Conservation (phyloP, 2,888 invertebrate species). For the Drosophila meridionalis region DNA sequence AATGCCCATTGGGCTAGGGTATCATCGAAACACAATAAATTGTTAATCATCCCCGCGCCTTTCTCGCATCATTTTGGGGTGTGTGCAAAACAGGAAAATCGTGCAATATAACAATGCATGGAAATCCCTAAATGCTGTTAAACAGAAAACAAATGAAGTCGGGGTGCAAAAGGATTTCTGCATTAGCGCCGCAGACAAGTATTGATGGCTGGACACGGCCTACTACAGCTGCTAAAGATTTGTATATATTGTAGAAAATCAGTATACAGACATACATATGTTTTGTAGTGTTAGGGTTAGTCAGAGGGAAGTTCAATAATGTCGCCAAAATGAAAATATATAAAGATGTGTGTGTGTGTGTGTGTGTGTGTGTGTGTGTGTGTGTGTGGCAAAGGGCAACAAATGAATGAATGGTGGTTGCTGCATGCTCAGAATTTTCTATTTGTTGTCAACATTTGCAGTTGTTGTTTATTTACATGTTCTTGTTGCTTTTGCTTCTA, state of each 20-base stretch:
- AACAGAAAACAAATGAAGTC: conserved; percentile 81
- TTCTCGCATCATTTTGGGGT: conserved; percentile 51
- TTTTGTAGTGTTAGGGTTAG: conserved; percentile 52
- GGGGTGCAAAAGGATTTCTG: conserved; percentile 69
- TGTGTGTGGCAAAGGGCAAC: conserved; percentile 15
- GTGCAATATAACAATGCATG: conserved; percentile 66
- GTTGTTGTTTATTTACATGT: conserved; percentile 63
- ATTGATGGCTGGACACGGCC: conserved; percentile 64
- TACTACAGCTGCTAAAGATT: conserved; percentile 30
- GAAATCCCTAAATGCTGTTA: conserved; percentile 81
- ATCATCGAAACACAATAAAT: conserved; percentile 52
- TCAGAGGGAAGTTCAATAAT: conserved; percentile 37
- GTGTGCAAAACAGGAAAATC: conserved; percentile 66
- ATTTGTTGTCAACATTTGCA: conserved; percentile 65
- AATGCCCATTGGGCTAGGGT: conserved; percentile 44
- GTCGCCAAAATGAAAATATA: conserved; percentile 51
- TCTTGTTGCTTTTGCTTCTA: conserved; percentile 16
- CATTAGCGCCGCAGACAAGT: conserved; percentile 68
- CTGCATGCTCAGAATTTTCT: conserved; percentile 29
- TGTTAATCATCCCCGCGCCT: conserved; percentile 53
- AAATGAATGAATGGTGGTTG: conserved; percentile 59
- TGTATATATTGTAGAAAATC: conserved; percentile 42
- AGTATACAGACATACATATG: background rate
- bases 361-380: conserved; percentile 5
- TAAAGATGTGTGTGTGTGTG: background rate